Conservation (phyloP, 2,888 invertebrate genomes). For the Monopis laevigella region DNA sequence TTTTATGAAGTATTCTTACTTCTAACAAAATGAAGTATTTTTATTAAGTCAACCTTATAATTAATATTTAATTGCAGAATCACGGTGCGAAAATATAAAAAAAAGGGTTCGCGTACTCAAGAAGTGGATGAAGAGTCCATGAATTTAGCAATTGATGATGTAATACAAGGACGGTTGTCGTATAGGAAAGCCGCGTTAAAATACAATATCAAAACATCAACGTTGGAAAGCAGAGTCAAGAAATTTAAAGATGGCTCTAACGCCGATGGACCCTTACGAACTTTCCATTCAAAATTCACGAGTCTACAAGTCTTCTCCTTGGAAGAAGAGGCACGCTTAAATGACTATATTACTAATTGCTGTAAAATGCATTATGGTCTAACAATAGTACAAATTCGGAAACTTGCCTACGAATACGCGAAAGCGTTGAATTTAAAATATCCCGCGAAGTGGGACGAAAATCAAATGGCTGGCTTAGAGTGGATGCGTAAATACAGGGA, state of each 20-base stretch:
- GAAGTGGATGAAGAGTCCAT: no score
- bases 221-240: conserved; percentile 17
- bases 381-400: conserved; percentile 17
- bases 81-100: no score
- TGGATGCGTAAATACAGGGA: conserved; percentile 8
- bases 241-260: conserved; percentile 15
- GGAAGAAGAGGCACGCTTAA: conserved; percentile 20
- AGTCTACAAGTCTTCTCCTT: conserved; percentile 19
- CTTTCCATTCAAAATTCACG: conserved; percentile 19
- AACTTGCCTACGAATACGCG: conserved; percentile 21
- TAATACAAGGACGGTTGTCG: conserved; percentile 14
- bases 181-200: conserved; percentile 18
- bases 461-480: conserved; percentile 11
- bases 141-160: conserved; percentile 14
- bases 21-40: no score
- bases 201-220: conserved; percentile 16
- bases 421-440: conserved; percentile 21
- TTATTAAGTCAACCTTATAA: no score
- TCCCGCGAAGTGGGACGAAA: conserved; percentile 20
- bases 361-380: conserved; percentile 21
- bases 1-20: no score
- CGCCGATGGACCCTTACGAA: conserved; percentile 11
- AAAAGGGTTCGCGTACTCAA: no score
- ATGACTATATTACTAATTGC: conserved; percentile 14
- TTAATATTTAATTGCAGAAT: no score